Evolutionary conservation across 2,888 invertebrate genomes (phyloP).

Genomic region (Orthosia gracilis): DNA sequence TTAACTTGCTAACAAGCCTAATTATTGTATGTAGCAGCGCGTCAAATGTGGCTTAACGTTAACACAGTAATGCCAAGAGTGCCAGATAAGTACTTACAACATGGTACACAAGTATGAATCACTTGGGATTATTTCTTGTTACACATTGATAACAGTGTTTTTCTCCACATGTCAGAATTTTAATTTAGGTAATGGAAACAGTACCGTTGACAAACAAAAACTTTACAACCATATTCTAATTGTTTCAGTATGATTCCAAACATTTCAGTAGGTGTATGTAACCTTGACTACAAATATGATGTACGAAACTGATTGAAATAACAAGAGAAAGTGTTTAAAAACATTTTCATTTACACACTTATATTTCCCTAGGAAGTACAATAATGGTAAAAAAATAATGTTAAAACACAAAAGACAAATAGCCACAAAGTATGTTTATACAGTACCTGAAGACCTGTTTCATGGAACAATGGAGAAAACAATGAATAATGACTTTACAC

Average conservation of each 20-base stretch:
- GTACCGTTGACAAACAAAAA: neutral
- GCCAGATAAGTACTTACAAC: conserved; percentile 72
- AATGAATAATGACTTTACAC: conserved; percentile 14
- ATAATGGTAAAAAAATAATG: neutral
- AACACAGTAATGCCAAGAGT: conserved; percentile 75
- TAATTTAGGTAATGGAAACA: conserved; percentile 3
- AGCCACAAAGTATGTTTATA: conserved; percentile 19
- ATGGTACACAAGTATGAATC: conserved; percentile 70
- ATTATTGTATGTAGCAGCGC: conserved; percentile 75
- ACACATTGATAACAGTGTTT: conserved; percentile 58
- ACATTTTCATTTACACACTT: conserved; percentile 21
- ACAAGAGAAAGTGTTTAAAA: conserved; percentile 2
- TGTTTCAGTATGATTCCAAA: neutral
- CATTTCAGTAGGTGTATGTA: neutral
- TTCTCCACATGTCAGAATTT: conserved; percentile 24
- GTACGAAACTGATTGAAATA: conserved; percentile 6
- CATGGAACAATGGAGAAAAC: conserved; percentile 27
- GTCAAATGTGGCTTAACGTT: conserved; percentile 79
- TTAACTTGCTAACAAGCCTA: conserved; percentile 80
- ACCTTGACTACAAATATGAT: conserved; percentile 2
- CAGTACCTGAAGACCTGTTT: conserved; percentile 6
- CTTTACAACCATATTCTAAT: neutral
- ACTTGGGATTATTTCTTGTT: conserved; percentile 65
- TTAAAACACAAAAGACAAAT: conserved; percentile 23
- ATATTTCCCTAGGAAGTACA: conserved; percentile 13